Evolutionary conservation across 2,888 invertebrate species (phyloP).

Genomic region (Electrophaes corylata): DNA sequence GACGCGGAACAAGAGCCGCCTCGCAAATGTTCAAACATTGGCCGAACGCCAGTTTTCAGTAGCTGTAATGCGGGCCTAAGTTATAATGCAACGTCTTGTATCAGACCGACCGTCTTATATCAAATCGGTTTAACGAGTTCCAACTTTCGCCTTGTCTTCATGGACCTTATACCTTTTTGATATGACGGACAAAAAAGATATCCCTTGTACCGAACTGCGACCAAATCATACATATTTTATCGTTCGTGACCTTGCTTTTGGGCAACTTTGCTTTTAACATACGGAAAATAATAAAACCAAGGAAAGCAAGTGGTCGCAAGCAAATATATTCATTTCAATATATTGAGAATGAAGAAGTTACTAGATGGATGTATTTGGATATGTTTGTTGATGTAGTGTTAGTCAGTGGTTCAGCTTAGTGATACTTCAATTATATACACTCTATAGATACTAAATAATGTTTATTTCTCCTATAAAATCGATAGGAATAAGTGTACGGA

Average conservation of each 20-base stretch:
- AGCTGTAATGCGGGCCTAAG: constrained; percentile 53
- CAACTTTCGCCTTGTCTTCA: constrained; percentile 39
- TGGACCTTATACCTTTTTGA: constrained; percentile 11
- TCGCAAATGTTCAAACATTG: constrained; percentile 62
- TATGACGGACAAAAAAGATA: constrained; percentile 19
- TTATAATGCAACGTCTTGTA: constrained; percentile 52
- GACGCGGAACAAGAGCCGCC: constrained; percentile 55
- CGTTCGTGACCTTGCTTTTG: constrained; percentile 27
- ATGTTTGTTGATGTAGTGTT: too few relatives aligned
- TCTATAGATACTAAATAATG: too few relatives aligned
- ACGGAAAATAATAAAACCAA: constrained; percentile 29
- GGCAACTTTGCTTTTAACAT: constrained; percentile 21
- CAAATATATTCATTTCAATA: constrained; percentile 34
- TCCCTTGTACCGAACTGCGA: constrained; percentile 30
- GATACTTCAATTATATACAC: too few relatives aligned
- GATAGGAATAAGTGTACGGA: constrained; percentile 7
- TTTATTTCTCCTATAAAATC: constrained; percentile 14
- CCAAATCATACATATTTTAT: constrained; percentile 39
- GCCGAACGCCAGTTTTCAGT: constrained; percentile 57
- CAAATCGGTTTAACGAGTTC: constrained; percentile 42
- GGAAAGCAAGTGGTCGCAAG: constrained; percentile 36
- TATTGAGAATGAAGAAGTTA: constrained; percentile 27
- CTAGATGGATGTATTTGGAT: constrained; percentile 18
- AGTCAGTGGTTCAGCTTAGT: too few relatives aligned
- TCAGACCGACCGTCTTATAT: constrained; percentile 52